Evolutionary conservation across 92 coral and sea anemone genomes (phyloP), one percentile per base, ranked within the genome.

Genomic region (Porites rus): DNA sequence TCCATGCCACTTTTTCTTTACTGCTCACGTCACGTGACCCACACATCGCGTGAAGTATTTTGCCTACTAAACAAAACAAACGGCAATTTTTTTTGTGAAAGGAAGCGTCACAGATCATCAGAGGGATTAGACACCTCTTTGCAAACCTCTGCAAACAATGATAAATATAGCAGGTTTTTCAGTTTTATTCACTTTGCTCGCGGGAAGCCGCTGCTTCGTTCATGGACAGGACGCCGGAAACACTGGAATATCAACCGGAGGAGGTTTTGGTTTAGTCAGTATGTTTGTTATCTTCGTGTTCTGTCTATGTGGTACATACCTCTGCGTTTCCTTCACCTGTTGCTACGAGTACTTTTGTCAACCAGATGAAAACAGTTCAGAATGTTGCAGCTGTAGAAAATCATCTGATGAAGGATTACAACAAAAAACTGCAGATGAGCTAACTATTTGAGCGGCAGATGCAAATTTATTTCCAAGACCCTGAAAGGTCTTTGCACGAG

Each of bases 301-400:
- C 38, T 81, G 85, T 28, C 2, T 81, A 54, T 61, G 76, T 25
- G 85, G 85, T 7, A 62, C 50, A 53, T 69, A 66, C 31, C 59
- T 81, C 50, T 81, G 85, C 14, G 13, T 69, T 20, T 81, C 56
- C 67, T 81, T 81, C 68, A 69, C 85, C 31, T 81, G 85, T 17
- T 81, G 85, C n/a, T 76, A 81, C 19, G 85, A 81, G 53, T 80
- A 80, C 61, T n/a, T 80, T 75, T 80, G 84, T 75, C 51, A 20
- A 8, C 11, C 77, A 1, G 17, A 54, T 3, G 38, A 25, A 1
- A 58, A 69, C 25, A 9, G 1, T 2, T 65, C 68, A 28, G 20
- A 76, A 10, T 81, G 69, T 51, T n/a, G 50, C 64, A 31, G 74
- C 17, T 18, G 17, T 2, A 7, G 51, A 18, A 8, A 43, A 18